Conservation (phyloP, 2,888 invertebrate species). For the Thecophora atra region DNA sequence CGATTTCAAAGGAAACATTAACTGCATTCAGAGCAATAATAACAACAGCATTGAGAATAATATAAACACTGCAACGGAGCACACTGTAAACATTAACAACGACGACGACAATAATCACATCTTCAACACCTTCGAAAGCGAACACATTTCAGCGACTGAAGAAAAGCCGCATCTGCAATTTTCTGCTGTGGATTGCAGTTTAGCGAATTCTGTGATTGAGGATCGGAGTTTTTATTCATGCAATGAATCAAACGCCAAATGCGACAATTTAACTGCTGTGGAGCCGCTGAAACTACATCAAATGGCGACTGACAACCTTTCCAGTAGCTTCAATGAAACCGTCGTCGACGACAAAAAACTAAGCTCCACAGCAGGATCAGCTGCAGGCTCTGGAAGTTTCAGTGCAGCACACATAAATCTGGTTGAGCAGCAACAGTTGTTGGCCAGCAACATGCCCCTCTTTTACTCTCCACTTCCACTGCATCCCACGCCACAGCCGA, state of each 20-base stretch:
- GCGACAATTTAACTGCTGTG: too few species aligned
- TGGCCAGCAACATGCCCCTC: too few species aligned
- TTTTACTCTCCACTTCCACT: too few species aligned
- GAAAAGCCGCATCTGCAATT: neutral
- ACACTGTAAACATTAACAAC: neutral
- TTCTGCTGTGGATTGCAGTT: neutral
- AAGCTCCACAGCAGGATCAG: too few species aligned
- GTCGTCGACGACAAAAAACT: too few species aligned
- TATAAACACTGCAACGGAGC: neutral
- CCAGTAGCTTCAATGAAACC: too few species aligned
- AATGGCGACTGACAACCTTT: too few species aligned
- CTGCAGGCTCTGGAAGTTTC: too few species aligned
- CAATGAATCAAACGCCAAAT: neutral
- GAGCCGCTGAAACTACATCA: too few species aligned
- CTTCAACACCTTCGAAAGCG: too few species aligned
- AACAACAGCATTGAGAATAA: neutral
- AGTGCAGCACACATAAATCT: too few species aligned
- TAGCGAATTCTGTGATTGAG: neutral
- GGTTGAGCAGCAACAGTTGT: too few species aligned
- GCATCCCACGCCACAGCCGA: neutral
- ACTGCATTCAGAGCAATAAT: neutral
- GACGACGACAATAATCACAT: neutral
- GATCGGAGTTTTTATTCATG: neutral
- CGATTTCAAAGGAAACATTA: neutral
- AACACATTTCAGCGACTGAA: neutral